Conservation (phyloP, 2,888 invertebrate species). For the Cactoblastis cactorum region DNA sequence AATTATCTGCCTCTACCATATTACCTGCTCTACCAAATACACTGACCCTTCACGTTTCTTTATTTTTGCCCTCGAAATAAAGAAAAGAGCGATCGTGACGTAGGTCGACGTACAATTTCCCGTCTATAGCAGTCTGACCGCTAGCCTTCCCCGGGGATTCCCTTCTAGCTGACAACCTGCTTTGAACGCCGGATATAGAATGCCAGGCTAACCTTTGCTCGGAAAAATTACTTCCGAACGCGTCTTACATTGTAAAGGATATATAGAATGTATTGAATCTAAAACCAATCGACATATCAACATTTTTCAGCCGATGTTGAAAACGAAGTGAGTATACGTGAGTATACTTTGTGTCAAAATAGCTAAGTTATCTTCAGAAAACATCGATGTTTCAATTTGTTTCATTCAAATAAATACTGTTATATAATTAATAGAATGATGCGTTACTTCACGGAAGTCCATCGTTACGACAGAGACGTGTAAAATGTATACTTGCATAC, state of each 20-base stretch:
- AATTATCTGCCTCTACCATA: background rate
- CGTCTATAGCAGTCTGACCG: slow-evolving; percentile 53
- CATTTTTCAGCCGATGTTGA: too few relatives aligned
- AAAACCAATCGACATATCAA: background rate
- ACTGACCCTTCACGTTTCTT: slow-evolving; percentile 21
- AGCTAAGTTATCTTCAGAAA: too few relatives aligned
- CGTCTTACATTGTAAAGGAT: background rate
- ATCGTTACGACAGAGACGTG: too few relatives aligned
- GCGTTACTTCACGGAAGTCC: too few relatives aligned
- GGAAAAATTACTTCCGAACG: slow-evolving; percentile 62
- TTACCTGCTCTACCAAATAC: background rate
- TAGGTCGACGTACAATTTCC: slow-evolving; percentile 76
- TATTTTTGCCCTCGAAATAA: slow-evolving; percentile 21
- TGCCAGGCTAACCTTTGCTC: slow-evolving; percentile 59
- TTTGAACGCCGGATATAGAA: slow-evolving; percentile 67
- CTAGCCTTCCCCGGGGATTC: slow-evolving; percentile 58
- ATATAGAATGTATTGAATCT: slow-evolving; percentile 2
- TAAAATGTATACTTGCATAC: too few relatives aligned
- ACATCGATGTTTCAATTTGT: too few relatives aligned
- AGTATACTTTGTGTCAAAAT: too few relatives aligned
- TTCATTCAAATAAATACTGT: too few relatives aligned
- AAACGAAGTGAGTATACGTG: too few relatives aligned
- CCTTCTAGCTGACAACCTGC: slow-evolving; percentile 58
- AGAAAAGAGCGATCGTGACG: slow-evolving; percentile 48
- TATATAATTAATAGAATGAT: too few relatives aligned